Evolutionary conservation across 2,888 invertebrate genomes (phyloP), one percentile per base, ranked within the genome.

Genomic region (Resseliella maxima): DNA sequence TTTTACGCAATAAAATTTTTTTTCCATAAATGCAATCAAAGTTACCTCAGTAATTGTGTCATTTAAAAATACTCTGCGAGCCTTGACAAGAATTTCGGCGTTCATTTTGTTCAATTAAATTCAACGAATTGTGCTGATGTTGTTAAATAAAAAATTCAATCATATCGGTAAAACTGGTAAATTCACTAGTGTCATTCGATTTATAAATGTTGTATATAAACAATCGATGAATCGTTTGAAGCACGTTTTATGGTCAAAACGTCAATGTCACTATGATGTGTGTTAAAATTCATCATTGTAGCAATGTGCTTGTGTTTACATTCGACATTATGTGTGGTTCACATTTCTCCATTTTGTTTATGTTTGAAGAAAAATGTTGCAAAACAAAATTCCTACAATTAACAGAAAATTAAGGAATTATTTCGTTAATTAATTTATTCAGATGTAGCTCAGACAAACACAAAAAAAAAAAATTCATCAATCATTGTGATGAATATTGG

Each of bases 271-370:
- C n/a, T 10, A 3, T 15, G 24, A 3, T 27, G 2, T 35, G 35
- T 18, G 27, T 31, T 12, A 31, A 1, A 15, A 31, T 72, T 3
- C 27, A 2, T 15, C 31, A 31, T 10, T 72, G 72, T 31, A 72
- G n/a, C 72, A 72, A 31, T 72, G 31, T 72, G 72, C 72, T 50
- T 50, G 72, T 72, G 72, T 72, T 72, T 72, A 72, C 72, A 72
- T 72, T 72, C 15, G 31, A 72, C 35, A 15, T 27, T 72, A 72
- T 1, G 72, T 8, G 10, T 12, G 12, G 72, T 72, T 72, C 72
- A 72, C 31, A 72, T 15, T 31, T 15, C 24, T 8, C 15, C n/a
- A 31, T 72, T 72, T 31, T 72, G 3, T 31, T 31, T 72, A 15
- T 31, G 15, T 27, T 24, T 5, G 72, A 35, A 8, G 3, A 72